Percentiles rank a stretch among this genome's conserved stretches.
phyloP scores from a whole-genome alignment of 2,797 vertebrate genomes.

The Liparis tanakae region DNA sequence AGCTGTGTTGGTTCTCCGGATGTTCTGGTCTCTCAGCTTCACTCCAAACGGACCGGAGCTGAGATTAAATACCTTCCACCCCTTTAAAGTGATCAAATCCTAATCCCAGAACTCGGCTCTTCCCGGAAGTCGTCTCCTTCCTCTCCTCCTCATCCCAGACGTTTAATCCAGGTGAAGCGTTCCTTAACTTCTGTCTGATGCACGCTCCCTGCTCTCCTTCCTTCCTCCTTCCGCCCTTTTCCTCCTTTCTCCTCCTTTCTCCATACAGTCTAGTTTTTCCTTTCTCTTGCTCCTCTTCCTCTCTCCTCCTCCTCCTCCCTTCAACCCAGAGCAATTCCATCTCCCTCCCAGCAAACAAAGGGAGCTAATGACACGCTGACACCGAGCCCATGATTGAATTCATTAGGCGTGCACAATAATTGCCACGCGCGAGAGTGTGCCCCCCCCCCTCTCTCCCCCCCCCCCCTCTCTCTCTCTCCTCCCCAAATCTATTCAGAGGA shows the following conservation, averaged over 20 bases:
- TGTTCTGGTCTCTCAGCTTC: no score
- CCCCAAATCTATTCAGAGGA: slow-evolving; percentile 73
- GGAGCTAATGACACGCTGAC: slow-evolving; percentile 80
- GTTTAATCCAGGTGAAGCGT: slow-evolving; percentile 41
- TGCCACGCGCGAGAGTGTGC: slow-evolving; percentile 69
- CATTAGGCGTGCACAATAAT: slow-evolving; percentile 80
- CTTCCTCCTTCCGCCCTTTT: slow-evolving; percentile 4
- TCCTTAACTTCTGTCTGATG: background rate
- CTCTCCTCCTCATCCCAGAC: background rate
- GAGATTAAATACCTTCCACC: background rate
- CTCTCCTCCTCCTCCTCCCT: slow-evolving; percentile 17
- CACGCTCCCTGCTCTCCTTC: slow-evolving; percentile 16
- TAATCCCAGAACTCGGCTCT: no score
- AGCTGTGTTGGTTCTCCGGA: no score
- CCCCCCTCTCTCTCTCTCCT: slow-evolving; percentile 7
- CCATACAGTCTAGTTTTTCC: slow-evolving; percentile 28
- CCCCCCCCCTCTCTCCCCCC: slow-evolving; percentile 23
- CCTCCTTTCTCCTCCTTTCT: slow-evolving; percentile 2
- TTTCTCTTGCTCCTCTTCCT: slow-evolving; percentile 30
- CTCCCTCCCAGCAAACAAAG: slow-evolving; percentile 76
- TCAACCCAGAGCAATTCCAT: slow-evolving; percentile 72
- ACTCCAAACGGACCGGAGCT: background rate
- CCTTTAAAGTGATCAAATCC: background rate
- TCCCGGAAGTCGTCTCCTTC: no score
- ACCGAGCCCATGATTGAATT: slow-evolving; percentile 82